Conservation (phyloP, 2,113 vertebrate genomes). For the Chamaea fasciata region DNA sequence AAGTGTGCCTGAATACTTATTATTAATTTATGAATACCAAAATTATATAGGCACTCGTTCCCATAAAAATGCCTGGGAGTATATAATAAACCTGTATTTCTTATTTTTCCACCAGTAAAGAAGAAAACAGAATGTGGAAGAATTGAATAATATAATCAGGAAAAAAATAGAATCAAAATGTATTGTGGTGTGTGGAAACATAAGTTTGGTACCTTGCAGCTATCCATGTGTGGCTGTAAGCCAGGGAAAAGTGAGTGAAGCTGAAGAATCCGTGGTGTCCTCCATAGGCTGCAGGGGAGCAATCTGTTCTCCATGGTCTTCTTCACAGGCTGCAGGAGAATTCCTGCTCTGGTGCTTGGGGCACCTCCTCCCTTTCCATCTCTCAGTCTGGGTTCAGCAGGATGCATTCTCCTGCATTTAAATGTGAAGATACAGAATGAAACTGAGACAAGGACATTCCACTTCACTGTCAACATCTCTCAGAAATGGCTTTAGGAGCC, state of each 20-base stretch:
- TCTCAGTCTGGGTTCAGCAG: not conserved
- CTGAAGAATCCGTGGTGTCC: not conserved
- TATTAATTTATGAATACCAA: not conserved
- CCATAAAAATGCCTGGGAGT: not conserved
- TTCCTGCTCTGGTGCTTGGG: not conserved
- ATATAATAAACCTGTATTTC: not conserved
- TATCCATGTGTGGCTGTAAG: not conserved
- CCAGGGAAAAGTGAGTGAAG: not conserved
- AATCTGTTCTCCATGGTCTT: not conserved
- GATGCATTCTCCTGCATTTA: not conserved
- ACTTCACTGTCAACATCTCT: not conserved
- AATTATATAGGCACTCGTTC: not conserved
- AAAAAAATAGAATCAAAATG: not conserved
- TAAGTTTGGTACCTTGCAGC: not conserved
- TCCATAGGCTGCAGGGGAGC: not conserved
- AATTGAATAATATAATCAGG: not conserved
- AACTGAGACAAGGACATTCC: not conserved
- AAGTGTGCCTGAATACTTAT: not conserved
- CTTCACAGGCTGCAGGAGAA: not conserved
- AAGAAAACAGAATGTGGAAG: not conserved
- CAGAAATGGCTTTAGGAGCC: not conserved
- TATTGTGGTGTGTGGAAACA: not conserved
- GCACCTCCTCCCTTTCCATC: not conserved
- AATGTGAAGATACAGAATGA: not conserved
- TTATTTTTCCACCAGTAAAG: not conserved